A percentile compares a stretch with the other conserved stretches of the same genome.
phyloP scores from a whole-genome alignment of 2,113 vertebrate genomes.

The Hypocryptadius cinnamomeus region DNA sequence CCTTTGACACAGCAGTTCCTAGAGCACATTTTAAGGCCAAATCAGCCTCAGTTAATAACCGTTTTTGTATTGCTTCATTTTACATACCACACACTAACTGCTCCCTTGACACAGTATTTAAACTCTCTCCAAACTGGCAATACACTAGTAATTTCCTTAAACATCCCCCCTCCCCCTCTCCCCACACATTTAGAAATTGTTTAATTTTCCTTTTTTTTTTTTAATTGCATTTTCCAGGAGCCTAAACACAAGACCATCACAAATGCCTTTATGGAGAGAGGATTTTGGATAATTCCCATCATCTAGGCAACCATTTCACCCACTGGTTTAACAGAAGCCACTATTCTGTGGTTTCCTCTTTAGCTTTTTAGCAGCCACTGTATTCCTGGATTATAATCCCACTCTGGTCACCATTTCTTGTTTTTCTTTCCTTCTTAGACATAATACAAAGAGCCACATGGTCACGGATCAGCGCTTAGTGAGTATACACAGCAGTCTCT shows the following conservation, averaged over 20 bases:
- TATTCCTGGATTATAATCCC: slow-evolving; percentile 42
- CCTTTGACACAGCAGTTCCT: slow-evolving; percentile 56
- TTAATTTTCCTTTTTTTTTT: neutral
- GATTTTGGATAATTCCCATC: neutral
- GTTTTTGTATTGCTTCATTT: slow-evolving; percentile 55
- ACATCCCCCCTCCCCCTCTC: neutral
- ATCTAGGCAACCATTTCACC: neutral
- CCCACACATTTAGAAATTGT: neutral
- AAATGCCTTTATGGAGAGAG: neutral
- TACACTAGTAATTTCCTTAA: slow-evolving; percentile 18
- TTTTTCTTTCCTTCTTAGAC: slow-evolving; percentile 28
- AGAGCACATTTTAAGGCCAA: slow-evolving; percentile 47
- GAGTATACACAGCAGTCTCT: slow-evolving; percentile 7
- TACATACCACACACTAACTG: slow-evolving; percentile 52
- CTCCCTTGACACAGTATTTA: slow-evolving; percentile 40
- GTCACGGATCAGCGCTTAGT: neutral
- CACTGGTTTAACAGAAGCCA: neutral
- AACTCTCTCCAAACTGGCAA: slow-evolving; percentile 59
- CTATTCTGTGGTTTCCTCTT: slow-evolving; percentile 12
- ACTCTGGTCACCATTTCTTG: slow-evolving; percentile 1
- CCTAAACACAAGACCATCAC: neutral
- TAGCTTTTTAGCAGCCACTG: neutral
- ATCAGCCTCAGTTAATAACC: slow-evolving; percentile 51
- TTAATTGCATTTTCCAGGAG: neutral
- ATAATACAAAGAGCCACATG: neutral